Evolutionary conservation across 2,888 invertebrate species (phyloP), one percentile per base, ranked within the genome.

Genomic region (Bombylius major): DNA sequence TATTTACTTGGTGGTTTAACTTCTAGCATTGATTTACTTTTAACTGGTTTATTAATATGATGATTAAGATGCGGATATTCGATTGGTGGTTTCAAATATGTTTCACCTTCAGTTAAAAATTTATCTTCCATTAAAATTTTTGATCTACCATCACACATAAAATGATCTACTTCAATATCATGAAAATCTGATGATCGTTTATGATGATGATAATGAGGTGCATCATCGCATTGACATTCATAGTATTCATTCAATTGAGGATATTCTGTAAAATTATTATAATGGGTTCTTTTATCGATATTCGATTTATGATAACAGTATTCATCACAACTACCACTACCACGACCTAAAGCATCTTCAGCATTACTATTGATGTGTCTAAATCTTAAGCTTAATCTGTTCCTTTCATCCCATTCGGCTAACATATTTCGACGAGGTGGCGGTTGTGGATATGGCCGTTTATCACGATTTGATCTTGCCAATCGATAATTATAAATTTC

Each of bases 101-200:
- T 65, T 48, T 73, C 72, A 46, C 72, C 73, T 23, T 73, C 71
- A 51, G 72, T 72, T 42, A 73, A 65, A 56, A 73, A 72, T 59
- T 72, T 74, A 55, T 74, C 72, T 60, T 74, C 71, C 59, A 69
- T 59, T 57, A 71, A 59, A 1, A 73, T 60, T 0, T 71, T 66
- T 14, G 72, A 69, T 3, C 73, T 67, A 54, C 73, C 74, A 7
- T 72, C 72, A 11, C 67, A 68, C 58, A 73, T 72, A 32, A 72
- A 70, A 56, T 71, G 70, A 59, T 72, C 69, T 54, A 74, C 59
- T 56, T 73, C 71, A 14, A 68, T 69, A 47, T 73, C 70, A 56
- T 70, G 71, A 9, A 64, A 55, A 52, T 61, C 62, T 31, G 60
- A 62, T 52, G 69, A 66, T 58, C 69, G 70, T 56, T 70, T 70